These are phyloP conservation scores for Pholis gunnellus DNA, from an alignment of 2,113 vertebrate genomes.

Conservation along the genomic window DNA sequence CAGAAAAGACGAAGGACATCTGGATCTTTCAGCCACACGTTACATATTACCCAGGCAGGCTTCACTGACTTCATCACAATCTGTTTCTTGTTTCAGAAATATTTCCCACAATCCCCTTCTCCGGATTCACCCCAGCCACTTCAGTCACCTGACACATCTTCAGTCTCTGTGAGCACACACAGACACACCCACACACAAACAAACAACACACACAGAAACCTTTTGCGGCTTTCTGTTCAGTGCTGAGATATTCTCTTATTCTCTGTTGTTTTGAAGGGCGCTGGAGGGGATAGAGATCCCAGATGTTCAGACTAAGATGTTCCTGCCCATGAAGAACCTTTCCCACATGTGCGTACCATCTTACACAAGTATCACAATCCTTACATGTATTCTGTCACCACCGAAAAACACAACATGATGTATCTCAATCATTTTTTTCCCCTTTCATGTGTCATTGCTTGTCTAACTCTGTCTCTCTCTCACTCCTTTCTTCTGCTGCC, in stretches of 20 bases:
- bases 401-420: neutral
- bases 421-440: neutral
- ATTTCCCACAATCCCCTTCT: constrained; percentile 86
- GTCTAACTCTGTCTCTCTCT: neutral
- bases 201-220: neutral
- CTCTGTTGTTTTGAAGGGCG: constrained; percentile 76
- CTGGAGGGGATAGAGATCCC: constrained; percentile 86
- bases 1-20: neutral
- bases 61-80: neutral
- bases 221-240: neutral
- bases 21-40: neutral
- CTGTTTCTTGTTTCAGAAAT: constrained; percentile 81
- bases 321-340: constrained; percentile 85
- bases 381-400: neutral
- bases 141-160: constrained; percentile 82
- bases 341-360: constrained; percentile 84
- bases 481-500: neutral
- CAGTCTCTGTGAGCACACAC: constrained; percentile 84
- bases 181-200: neutral
- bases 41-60: neutral
- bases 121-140: constrained; percentile 79
- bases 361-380: neutral
- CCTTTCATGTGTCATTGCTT: neutral
- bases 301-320: constrained; percentile 85
- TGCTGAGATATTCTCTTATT: constrained; percentile 21